A percentile compares a stretch with the other conserved stretches of the same genome.
Evolutionary conservation across 2,888 invertebrate genomes (phyloP).

Genomic region (Callosobruchus maculatus): DNA sequence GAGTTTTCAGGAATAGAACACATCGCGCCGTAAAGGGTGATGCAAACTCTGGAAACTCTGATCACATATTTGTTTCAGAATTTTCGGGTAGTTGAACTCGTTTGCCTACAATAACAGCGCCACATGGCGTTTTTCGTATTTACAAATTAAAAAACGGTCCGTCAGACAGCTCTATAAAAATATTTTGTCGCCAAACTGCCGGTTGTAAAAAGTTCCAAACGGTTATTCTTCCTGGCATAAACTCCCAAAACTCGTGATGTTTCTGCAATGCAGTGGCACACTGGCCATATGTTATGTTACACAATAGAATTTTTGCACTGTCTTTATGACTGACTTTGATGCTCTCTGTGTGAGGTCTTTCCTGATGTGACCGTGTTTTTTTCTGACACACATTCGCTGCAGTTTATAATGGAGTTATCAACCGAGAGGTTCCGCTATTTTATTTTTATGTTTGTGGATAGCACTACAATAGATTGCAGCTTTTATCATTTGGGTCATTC

Average conservation of each 20-base stretch:
- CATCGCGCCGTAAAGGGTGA: no score
- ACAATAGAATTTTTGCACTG: not conserved
- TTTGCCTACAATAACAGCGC: not conserved
- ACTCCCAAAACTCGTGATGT: not conserved
- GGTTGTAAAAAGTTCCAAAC: not conserved
- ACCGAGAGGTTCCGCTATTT: no score
- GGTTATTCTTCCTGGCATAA: not conserved
- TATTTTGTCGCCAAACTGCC: not conserved
- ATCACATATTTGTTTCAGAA: not conserved
- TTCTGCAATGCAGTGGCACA: not conserved
- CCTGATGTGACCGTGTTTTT: not conserved
- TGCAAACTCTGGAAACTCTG: no score
- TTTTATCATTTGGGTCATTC: no score
- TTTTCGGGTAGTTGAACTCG: not conserved
- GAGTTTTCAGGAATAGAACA: no score
- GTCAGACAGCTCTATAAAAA: not conserved
- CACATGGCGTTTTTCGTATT: not conserved
- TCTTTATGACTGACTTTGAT: not conserved
- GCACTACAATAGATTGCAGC: no score
- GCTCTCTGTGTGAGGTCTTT: not conserved
- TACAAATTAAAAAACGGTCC: not conserved
- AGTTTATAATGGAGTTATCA: no score
- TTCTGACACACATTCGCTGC: not conserved
- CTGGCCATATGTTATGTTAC: not conserved
- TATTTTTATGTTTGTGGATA: no score